Evolutionary conservation across 2,888 invertebrate species (phyloP).

Genomic region (Platypus cylindrus): DNA sequence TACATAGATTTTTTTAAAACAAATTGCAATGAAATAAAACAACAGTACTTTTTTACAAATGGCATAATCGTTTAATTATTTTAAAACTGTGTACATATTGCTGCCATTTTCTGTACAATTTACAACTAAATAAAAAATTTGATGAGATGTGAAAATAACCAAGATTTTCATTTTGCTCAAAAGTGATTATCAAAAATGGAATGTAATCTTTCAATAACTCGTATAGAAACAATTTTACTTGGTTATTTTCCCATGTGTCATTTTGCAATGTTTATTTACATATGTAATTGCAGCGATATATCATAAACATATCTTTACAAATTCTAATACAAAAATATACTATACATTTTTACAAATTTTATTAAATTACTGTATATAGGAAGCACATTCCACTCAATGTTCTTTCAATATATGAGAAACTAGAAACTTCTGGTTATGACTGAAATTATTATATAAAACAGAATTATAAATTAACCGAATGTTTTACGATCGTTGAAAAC

Average conservation of each 20-base stretch:
- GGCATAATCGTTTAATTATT: conserved; percentile 27
- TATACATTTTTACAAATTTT: conserved; percentile 11
- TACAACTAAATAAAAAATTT: conserved; percentile 25
- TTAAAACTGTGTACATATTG: conserved; percentile 28
- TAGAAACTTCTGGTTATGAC: too few species aligned
- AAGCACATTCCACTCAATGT: conserved; percentile 15
- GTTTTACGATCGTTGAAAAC: too few species aligned
- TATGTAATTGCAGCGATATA: conserved; percentile 24
- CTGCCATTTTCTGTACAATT: conserved; percentile 26
- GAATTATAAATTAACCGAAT: too few species aligned
- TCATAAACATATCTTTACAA: conserved; percentile 33
- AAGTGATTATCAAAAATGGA: conserved; percentile 30
- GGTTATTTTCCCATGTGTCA: conserved; percentile 31
- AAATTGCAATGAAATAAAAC: conserved; percentile 2
- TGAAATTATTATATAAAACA: too few species aligned
- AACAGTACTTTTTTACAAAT: too few species aligned
- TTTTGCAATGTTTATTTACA: conserved; percentile 27
- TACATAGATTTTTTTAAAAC: conserved; percentile 1
- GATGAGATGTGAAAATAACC: conserved; percentile 31
- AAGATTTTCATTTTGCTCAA: conserved; percentile 14
- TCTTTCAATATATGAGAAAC: conserved; percentile 7
- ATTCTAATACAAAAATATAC: conserved; percentile 18
- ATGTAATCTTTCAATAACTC: conserved; percentile 28
- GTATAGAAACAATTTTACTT: conserved; percentile 21
- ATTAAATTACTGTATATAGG: conserved; percentile 13